Conservation (phyloP, 2,113 vertebrate species). For the Cyprinodon tularosa region DNA sequence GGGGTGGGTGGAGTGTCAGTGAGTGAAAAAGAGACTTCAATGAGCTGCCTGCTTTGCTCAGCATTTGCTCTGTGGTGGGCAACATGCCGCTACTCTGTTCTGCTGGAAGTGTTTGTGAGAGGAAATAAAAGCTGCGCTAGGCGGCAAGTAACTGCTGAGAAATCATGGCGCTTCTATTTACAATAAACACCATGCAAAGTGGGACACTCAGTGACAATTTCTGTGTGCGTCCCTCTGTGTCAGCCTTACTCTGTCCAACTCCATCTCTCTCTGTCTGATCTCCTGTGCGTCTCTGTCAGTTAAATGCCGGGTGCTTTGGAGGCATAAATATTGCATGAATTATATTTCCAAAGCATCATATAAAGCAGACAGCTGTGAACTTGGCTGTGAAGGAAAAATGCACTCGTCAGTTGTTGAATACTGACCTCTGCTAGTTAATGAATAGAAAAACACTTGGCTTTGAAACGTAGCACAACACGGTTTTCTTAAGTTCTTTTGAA, state of each 20-base stretch:
- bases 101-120: constrained; percentile 57
- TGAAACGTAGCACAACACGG: constrained; percentile 19
- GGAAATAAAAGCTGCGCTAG: constrained; percentile 48
- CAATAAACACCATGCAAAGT: constrained; percentile 29
- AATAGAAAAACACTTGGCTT: constrained; percentile 35
- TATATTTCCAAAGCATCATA: constrained; percentile 34
- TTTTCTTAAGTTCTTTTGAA: constrained; percentile 5
- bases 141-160: constrained; percentile 42
- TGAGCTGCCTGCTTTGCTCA: constrained; percentile 57
- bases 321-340: constrained; percentile 32
- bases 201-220: constrained; percentile 37
- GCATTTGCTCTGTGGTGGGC: constrained; percentile 45
- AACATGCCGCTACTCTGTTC: constrained; percentile 56
- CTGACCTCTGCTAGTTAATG: constrained; percentile 43
- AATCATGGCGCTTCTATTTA: constrained; percentile 48
- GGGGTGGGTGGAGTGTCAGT: constrained; percentile 15
- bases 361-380: constrained; percentile 35
- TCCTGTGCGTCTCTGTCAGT: constrained; percentile 39
- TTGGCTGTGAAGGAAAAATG: constrained; percentile 22
- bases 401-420: constrained; percentile 15
- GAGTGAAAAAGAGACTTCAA: constrained; percentile 41
- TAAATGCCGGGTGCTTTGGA: constrained; percentile 23
- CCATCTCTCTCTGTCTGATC: constrained; percentile 31
- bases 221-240: constrained; percentile 28
- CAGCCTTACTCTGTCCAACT: constrained; percentile 18